Conservation (phyloP, 2,797 vertebrate species). For the Serranus cabrilla region DNA sequence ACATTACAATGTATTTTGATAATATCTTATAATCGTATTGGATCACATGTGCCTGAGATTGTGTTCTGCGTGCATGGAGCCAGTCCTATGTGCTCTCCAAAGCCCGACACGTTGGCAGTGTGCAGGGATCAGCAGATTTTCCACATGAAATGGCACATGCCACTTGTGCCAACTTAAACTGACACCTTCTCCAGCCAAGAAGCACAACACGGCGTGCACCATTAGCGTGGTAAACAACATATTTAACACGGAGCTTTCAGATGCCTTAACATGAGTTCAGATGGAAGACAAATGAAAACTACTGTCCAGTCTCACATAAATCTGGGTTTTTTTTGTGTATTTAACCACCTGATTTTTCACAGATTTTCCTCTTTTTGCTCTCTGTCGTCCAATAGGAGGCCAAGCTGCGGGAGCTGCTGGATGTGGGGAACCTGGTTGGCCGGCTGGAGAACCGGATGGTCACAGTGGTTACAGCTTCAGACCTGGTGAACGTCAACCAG, state of each 20-base stretch:
- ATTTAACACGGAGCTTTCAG: background rate
- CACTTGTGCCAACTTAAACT: slow-evolving; percentile 18
- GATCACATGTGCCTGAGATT: background rate
- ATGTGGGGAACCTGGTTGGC: slow-evolving; percentile 93
- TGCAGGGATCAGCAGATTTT: slow-evolving; percentile 11
- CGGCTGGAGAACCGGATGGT: slow-evolving; percentile 96
- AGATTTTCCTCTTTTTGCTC: too few species aligned
- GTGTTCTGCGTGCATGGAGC: background rate
- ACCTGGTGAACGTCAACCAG: slow-evolving; percentile 96
- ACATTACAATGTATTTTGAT: background rate
- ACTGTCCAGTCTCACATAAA: background rate
- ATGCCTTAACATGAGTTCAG: background rate
- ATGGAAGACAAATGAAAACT: too few species aligned
- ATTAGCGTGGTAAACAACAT: background rate
- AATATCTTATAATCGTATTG: background rate
- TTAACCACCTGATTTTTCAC: background rate
- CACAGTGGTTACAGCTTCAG: slow-evolving; percentile 95
- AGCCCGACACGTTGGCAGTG: slow-evolving; percentile 6
- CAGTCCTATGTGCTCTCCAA: background rate
- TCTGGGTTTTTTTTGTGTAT: background rate
- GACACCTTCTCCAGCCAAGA: background rate
- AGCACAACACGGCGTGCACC: background rate
- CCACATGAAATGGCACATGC: background rate
- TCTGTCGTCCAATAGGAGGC: slow-evolving; percentile 88
- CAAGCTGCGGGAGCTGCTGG: slow-evolving; percentile 95